Evolutionary conservation across 2,797 vertebrate genomes (phyloP).

Genomic region (Halcyon badia): DNA sequence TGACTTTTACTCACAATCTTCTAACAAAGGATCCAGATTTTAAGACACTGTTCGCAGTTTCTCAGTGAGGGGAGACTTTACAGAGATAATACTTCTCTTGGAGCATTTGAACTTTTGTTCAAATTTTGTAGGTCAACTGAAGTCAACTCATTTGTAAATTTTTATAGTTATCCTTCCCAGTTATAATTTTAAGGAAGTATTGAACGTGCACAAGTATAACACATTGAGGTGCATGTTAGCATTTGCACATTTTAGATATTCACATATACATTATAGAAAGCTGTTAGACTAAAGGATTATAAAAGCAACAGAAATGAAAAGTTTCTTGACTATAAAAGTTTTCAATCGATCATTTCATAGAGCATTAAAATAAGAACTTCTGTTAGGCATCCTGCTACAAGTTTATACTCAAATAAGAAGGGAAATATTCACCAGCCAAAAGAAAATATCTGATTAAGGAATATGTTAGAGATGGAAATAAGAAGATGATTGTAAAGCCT

Average conservation of each 20-base stretch:
- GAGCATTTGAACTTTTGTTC: neutral
- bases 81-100: neutral
- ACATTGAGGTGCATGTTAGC: neutral
- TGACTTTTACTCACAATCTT: neutral
- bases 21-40: neutral
- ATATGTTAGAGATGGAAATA: neutral
- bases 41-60: neutral
- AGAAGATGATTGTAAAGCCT: neutral
- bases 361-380: neutral
- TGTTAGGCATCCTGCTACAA: neutral
- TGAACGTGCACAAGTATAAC: slow-evolving; percentile 26
- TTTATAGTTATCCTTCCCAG: slow-evolving; percentile 20
- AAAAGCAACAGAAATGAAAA: slow-evolving; percentile 9
- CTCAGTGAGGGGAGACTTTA: fast-evolving
- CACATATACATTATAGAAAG: slow-evolving; percentile 11
- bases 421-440: neutral
- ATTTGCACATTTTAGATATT: slow-evolving; percentile 42
- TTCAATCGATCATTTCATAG: neutral
- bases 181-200: slow-evolving; percentile 1
- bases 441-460: neutral
- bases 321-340: neutral
- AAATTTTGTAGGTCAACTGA: neutral
- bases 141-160: neutral
- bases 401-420: neutral
- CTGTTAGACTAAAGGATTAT: neutral